phyloP scores from a whole-genome alignment of 2,797 vertebrate genomes.

The Sebastes trivittatus region DNA sequence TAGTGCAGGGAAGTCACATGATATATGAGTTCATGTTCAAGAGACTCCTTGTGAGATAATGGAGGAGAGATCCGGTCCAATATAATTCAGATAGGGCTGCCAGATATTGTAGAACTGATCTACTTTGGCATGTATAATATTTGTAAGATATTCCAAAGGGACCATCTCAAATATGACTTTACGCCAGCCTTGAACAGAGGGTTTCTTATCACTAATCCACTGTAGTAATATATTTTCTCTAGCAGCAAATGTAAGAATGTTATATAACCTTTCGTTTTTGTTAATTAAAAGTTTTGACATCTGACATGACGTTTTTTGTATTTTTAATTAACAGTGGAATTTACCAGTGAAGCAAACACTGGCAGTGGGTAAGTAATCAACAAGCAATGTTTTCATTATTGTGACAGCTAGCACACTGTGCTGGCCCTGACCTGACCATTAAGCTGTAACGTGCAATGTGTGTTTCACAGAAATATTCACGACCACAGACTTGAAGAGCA shows the following conservation, averaged over 20 bases:
- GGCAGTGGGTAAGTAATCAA: constrained; percentile 49
- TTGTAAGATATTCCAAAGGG: too few relatives aligned
- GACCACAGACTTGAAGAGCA: constrained; percentile 6
- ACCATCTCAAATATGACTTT: too few relatives aligned
- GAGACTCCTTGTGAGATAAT: too few relatives aligned
- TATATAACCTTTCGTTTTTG: too few relatives aligned
- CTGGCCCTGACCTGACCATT: not conserved
- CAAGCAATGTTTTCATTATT: rapidly evolving
- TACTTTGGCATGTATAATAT: too few relatives aligned
- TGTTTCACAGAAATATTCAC: constrained; percentile 28
- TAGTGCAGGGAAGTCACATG: rapidly evolving
- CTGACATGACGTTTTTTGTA: not conserved
- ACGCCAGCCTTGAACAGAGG: too few relatives aligned
- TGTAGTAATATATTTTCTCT: too few relatives aligned
- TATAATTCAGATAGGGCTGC: too few relatives aligned
- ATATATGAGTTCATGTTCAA: too few relatives aligned
- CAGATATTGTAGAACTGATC: rapidly evolving
- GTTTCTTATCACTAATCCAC: too few relatives aligned
- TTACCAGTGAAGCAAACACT: constrained; percentile 21
- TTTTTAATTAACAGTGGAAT: constrained; percentile 68
- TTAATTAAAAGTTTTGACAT: not conserved
- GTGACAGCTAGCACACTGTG: not conserved
- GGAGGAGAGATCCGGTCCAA: too few relatives aligned
- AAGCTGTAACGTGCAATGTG: not conserved
- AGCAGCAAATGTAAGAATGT: too few relatives aligned